phyloP scores from a whole-genome alignment of 2,888 invertebrate species.

The Odontothrips loti region DNA sequence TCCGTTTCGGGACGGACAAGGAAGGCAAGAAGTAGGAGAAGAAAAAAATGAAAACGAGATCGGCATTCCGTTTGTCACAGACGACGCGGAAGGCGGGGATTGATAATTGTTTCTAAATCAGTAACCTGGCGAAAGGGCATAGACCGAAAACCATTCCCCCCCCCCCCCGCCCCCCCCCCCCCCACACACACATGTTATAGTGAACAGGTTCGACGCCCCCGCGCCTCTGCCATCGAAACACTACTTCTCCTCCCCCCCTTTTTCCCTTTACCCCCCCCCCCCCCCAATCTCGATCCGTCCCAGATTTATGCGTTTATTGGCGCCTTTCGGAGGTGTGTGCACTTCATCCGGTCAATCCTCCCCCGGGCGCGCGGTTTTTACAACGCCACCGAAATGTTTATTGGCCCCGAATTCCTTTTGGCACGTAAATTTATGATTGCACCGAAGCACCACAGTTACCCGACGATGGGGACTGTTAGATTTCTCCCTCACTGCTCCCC shows the following conservation, averaged over 20 bases:
- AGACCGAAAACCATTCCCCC: no score
- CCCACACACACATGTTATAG: no score
- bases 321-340: background rate
- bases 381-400: conserved; percentile 22
- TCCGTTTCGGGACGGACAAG: background rate
- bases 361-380: background rate
- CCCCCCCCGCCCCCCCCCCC: no score
- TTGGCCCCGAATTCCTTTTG: conserved; percentile 14
- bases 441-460: background rate
- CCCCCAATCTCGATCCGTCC: background rate
- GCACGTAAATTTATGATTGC: conserved; percentile 19
- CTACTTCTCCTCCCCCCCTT: no score
- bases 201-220: background rate
- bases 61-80: no score
- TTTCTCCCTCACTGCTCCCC: background rate
- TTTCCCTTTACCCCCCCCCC: background rate
- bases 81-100: no score
- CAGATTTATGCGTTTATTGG: conserved; percentile 19
- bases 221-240: background rate
- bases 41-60: no score
- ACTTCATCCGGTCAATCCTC: background rate
- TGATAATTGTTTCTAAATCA: no score
- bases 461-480: background rate
- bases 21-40: no score
- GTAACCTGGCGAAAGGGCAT: no score